Base-by-base conservation (phyloP, 2,113 vertebrate genomes). In the Xerus inauris region DNA sequence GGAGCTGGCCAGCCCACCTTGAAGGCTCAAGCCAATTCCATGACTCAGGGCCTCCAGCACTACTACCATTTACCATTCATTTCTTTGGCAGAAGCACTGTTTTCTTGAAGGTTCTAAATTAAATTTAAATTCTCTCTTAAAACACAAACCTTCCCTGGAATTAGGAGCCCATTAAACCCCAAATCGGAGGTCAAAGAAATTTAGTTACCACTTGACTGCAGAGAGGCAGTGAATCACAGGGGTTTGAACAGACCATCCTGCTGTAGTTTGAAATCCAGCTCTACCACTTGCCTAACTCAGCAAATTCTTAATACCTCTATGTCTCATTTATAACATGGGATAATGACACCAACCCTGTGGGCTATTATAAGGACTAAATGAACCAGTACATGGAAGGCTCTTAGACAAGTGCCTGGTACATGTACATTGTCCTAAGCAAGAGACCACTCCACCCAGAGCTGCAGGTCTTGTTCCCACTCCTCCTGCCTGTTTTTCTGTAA, bases 111-210 rank as follows among this genome's bases (percentile, higher is more conserved):
- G 54, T 57, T 57, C 54, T 57, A 57, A 57, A 57, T 57, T 57
- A 57, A 22, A 57, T 57, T 73, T 91, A 38, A 75, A 77, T 75
- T 93, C 45, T 62, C 79, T 94, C 76, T 77, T 77, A 81, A 87
- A 91, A 71, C 45, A 85, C 32, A 17, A 26, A 57, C 59, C 54
- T 89, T 72, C 47, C 59, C 76, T 94, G 86, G 89, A 69, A 82
- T 69, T 45, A 28, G 38, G 32, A 82, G 9, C 49, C 76, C 91
- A 51, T 65, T 35, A 54, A 90, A 81, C 35, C 42, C 89, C 72
- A 35, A 20, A 69, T 8, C 83, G 75, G 57, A 87, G n/a, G 62
- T 87, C 90, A 84, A 67, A 42, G 72, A 67, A 77, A 67, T 40
- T 77, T 35, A 64, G 79, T 42, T 59, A 72, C 84, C 32, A 71